A percentile compares a stretch with the other conserved stretches of the same genome.
Evolutionary conservation across 2,888 invertebrate species (phyloP).

Genomic region (Nephrotoma flavescens): DNA sequence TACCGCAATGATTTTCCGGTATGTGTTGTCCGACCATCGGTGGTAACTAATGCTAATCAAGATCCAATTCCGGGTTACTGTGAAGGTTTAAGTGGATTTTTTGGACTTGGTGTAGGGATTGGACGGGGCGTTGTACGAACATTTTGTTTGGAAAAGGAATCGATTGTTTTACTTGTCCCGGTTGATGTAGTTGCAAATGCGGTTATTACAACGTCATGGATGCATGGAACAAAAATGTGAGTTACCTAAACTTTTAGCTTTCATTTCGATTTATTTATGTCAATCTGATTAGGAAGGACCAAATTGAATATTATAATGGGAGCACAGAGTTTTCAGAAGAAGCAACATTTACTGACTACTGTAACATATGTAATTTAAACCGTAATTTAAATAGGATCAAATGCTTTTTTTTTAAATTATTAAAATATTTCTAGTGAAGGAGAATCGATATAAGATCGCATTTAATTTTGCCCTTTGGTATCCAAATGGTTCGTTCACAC

Average conservation of each 20-base stretch:
- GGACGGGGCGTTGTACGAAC: not conserved
- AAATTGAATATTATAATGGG: not conserved
- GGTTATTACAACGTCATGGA: not conserved
- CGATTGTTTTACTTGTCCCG: not conserved
- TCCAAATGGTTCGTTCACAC: not conserved
- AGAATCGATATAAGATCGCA: not conserved
- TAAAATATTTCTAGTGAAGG: not conserved
- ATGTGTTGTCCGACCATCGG: not conserved
- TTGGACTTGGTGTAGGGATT: not conserved
- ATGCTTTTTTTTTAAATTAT: not conserved
- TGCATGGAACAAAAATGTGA: not conserved
- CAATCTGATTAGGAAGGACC: not conserved
- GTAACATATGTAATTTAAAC: not conserved
- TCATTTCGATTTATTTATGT: not conserved
- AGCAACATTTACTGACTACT: not conserved
- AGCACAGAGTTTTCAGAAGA: not conserved
- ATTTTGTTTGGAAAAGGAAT: not conserved
- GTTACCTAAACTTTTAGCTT: not conserved
- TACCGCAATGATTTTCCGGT: not conserved
- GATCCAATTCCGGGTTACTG: not conserved
- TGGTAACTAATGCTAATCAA: not conserved
- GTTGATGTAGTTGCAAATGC: not conserved
- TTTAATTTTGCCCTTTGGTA: not conserved
- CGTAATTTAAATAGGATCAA: not conserved
- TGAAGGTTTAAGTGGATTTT: not conserved